phyloP scores from a whole-genome alignment of 2,113 vertebrate species.

The Corydoras maculifer region DNA sequence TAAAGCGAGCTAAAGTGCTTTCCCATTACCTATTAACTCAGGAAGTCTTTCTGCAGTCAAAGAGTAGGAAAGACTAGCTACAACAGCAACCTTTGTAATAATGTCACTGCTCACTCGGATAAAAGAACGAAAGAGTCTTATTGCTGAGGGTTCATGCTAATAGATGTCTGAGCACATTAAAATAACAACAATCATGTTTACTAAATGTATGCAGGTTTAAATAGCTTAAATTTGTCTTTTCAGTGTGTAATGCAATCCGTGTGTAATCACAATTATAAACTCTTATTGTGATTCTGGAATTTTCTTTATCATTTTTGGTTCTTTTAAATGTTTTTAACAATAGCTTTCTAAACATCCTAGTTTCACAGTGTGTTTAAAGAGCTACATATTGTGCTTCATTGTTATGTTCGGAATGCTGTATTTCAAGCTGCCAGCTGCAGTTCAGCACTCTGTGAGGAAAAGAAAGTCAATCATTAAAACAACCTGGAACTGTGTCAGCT shows the following conservation, averaged over 20 bases:
- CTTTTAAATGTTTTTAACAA: too few species aligned
- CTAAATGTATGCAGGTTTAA: too few species aligned
- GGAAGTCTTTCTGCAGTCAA: constrained; percentile 26
- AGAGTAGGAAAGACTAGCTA: constrained; percentile 14
- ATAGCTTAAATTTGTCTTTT: too few species aligned
- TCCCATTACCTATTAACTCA: constrained; percentile 49
- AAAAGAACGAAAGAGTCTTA: not conserved
- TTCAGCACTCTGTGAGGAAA: not conserved
- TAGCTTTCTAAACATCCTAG: not conserved
- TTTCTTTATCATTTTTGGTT: too few species aligned
- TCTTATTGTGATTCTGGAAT: too few species aligned
- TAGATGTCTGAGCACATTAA: too few species aligned
- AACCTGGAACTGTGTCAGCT: not conserved
- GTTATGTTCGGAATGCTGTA: not conserved
- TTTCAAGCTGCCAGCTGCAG: not conserved
- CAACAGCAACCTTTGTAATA: constrained; percentile 12
- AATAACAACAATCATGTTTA: too few species aligned
- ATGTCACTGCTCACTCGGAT: not conserved
- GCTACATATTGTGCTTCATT: not conserved
- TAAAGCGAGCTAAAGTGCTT: constrained; percentile 43
- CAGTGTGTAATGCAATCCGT: too few species aligned
- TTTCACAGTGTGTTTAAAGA: not conserved
- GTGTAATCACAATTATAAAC: too few species aligned
- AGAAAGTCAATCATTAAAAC: not conserved
- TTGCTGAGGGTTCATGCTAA: not conserved